Percentiles rank a stretch among this genome's conserved stretches.
These are phyloP conservation scores for Aporophyla nigra DNA, from an alignment of 2,888 invertebrate species.

Conservation along the genomic window DNA sequence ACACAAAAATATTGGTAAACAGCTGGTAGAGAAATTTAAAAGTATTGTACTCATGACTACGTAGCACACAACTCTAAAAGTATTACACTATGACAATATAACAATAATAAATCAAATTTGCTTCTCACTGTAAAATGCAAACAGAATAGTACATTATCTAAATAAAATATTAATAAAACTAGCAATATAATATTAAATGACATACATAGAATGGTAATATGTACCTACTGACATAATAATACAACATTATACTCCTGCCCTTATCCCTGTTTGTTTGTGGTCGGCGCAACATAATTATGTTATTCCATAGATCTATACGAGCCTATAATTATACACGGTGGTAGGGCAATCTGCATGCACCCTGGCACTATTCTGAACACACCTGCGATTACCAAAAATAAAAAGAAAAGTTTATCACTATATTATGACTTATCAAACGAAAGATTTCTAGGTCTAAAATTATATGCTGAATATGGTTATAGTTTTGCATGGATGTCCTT, in stretches of 20 bases:
- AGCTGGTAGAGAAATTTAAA: not conserved
- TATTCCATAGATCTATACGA: not conserved
- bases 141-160: not conserved
- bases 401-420: too few species aligned
- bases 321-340: not conserved
- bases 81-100: slow-evolving; percentile 27
- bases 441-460: too few species aligned
- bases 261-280: not conserved
- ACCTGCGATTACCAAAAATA: too few species aligned
- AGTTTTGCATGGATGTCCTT: too few species aligned
- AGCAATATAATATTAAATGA: not conserved
- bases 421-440: too few species aligned
- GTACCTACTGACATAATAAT: not conserved
- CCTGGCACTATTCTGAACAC: too few species aligned
- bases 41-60: not conserved
- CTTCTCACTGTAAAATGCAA: not conserved
- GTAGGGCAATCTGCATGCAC: too few species aligned
- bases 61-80: not conserved
- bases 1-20: not conserved
- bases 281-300: not conserved
- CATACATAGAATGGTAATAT: too few species aligned
- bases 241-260: not conserved
- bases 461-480: too few species aligned
- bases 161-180: not conserved
- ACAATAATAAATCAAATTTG: not conserved